Base-by-base conservation (phyloP, 1,140 invertebrate genomes). In the Homalodisca vitripennis region DNA sequence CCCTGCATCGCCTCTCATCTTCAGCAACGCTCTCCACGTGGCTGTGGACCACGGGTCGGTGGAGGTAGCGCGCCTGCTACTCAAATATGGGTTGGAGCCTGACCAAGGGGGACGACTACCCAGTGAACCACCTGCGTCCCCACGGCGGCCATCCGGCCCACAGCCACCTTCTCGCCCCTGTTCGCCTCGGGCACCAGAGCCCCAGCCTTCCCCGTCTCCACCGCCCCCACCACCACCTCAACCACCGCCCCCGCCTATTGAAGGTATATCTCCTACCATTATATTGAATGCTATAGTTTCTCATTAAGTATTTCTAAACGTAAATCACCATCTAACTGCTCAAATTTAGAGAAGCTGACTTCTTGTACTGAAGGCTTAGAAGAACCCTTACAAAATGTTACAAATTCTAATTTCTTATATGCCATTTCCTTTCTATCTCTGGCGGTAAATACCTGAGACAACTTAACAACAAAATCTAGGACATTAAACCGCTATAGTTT, bases 11-110 rank as follows among this genome's bases (percentile, higher is more conserved):
- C 82, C 82, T 2, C 76, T 80, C 0, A 80, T 85, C 27, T 86
- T 86, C 73, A 80, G 78, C 69, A 86, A 85, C 73, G 83, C 84
- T 2, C 77, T 87, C 0, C 85, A 87, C 75, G 76, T 85, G 55
- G 85, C 85, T 1, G 81, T 87, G 20, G 83, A 85, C 70, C 79
- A 83, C 73, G 80, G 80, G n/a, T 80, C 86, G 0, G 74, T 83
- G 20, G 85, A 87, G 70, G 85, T 85, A 0, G 78, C 83, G 0
- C 77, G 83, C 13, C 78, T 85, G 0, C 78, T 87, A 10, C 80
- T 87, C 26, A 82, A 82, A 69, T 82, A 84, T 73, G 82, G 83
- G 6, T 79, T 86, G 26, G 83, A 86, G 70, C 83, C 85, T 1
- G 84, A 86, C 74, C 80, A 83, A 55, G 79, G 82, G 0, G 81